Base-by-base conservation (phyloP, 2,888 invertebrate species). In the Holacanthella duospinosa region DNA sequence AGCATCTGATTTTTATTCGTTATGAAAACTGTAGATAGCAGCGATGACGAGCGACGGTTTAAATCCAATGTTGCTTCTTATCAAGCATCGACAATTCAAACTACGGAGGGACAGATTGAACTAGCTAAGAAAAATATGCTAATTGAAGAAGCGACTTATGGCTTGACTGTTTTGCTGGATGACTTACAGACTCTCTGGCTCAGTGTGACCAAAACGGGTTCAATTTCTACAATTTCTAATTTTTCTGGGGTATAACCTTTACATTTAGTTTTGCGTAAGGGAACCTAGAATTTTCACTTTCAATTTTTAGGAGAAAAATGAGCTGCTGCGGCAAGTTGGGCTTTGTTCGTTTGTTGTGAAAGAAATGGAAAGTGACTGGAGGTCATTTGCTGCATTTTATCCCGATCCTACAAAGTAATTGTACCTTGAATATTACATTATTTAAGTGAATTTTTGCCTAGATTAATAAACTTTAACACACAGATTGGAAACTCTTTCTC, bases 321-420 rank as follows among this genome's bases (percentile, higher is more conserved):
- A 66, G n/a, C 36, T 61, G 21, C 43, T n/a, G n/a, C n/a, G n/a
- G n/a, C n/a, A n/a, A n/a, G n/a, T 65, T 16, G 43, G 48, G 4
- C n/a, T 61, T 24, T 60, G 60, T 26, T 48, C 43, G 19, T 66
- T 68, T 43, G 57, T 68, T 12, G 59, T 63, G 1, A 59, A 65
- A 29, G 64, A 64, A 62, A 63, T 68, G 64, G 56, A 60, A 27
- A 16, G 36, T 4, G 66, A 66, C 2, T 68, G 64, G 63, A 48
- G 61, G 16, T 43, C 56, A 12, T 58, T 55, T 29, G 44, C 29
- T 24, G 2, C 44, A 26, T 29, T 29, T 21, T 43, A 60, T 2
- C 25, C 29, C 2, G 62, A 61, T 16, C 36, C 43, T 4, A 48
- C 61, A 26, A 66, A 59, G 66, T 64, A 44, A n/a, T 27, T 48